A percentile compares a stretch with the other conserved stretches of the same genome.
These are phyloP conservation scores for Calliopum simillimum DNA, from an alignment of 2,888 invertebrate species.

Conservation along the genomic window DNA sequence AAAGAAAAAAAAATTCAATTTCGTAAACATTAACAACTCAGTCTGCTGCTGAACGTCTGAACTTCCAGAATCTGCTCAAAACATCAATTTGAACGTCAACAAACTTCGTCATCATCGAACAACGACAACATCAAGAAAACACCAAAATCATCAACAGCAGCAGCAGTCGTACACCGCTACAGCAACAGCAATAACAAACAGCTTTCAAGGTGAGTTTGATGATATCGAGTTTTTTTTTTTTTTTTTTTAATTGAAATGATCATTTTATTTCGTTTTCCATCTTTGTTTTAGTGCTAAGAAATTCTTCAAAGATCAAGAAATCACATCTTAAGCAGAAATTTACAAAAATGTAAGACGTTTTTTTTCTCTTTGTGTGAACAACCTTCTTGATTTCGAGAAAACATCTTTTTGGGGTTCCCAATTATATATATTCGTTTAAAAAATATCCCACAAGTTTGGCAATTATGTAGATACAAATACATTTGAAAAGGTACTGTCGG, in stretches of 20 bases:
- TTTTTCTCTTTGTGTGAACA: neutral
- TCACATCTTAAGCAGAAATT: neutral
- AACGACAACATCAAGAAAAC: neutral
- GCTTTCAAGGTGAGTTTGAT: slow-evolving; percentile 29
- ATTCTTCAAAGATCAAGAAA: no score
- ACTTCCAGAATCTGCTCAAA: neutral
- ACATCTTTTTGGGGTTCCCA: neutral
- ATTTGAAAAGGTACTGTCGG: no score
- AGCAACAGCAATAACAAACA: no score
- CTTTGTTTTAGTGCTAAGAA: neutral
- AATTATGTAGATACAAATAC: no score
- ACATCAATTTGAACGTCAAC: neutral
- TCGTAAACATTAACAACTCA: no score
- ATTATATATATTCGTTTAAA: no score
- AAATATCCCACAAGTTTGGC: no score
- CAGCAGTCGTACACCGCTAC: no score
- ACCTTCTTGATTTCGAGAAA: neutral
- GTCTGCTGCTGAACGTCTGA: no score
- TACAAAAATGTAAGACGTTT: neutral
- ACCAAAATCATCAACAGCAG: neutral
- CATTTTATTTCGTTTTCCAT: slow-evolving; percentile 11
- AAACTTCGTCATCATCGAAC: neutral
- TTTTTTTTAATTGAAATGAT: no score
- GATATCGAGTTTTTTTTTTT: neutral
- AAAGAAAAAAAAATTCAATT: no score